Evolutionary conservation across 2,113 vertebrate species (phyloP).

Genomic region (Phrynosoma blainvillii): DNA sequence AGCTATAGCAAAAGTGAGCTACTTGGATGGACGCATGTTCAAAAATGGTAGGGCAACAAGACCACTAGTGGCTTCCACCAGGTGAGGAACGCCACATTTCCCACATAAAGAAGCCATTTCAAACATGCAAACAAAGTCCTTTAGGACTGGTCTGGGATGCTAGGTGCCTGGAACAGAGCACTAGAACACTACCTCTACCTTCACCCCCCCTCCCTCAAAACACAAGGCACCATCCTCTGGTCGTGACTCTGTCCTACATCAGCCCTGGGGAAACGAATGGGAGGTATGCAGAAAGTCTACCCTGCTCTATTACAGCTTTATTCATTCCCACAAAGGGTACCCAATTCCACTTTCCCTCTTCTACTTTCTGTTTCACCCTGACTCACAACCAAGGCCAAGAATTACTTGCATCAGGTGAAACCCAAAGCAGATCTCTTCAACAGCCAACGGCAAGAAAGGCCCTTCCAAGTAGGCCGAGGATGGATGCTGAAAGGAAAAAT

Average conservation of each 20-base stretch:
- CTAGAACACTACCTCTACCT: background rate
- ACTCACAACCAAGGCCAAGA: background rate
- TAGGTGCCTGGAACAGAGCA: too few species aligned
- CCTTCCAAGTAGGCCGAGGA: background rate
- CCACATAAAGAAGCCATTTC: background rate
- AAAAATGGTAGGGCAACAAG: background rate
- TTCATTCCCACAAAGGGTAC: background rate
- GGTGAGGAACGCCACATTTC: background rate
- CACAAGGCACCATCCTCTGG: too few species aligned
- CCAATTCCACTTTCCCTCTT: background rate
- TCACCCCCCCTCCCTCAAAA: too few species aligned
- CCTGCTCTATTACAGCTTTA: background rate
- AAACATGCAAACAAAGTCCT: background rate
- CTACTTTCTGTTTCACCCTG: background rate
- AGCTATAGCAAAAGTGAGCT: background rate
- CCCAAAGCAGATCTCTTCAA: background rate
- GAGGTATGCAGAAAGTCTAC: fast-evolving
- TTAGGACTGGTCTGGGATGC: background rate
- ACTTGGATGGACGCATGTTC: background rate
- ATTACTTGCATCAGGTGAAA: background rate
- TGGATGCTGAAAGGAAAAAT: background rate
- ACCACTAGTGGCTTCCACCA: background rate
- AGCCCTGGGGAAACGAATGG: background rate
- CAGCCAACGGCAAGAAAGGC: background rate
- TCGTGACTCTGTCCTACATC: background rate